phyloP scores from a whole-genome alignment of 2,797 vertebrate genomes.

The Chromis chromis region DNA sequence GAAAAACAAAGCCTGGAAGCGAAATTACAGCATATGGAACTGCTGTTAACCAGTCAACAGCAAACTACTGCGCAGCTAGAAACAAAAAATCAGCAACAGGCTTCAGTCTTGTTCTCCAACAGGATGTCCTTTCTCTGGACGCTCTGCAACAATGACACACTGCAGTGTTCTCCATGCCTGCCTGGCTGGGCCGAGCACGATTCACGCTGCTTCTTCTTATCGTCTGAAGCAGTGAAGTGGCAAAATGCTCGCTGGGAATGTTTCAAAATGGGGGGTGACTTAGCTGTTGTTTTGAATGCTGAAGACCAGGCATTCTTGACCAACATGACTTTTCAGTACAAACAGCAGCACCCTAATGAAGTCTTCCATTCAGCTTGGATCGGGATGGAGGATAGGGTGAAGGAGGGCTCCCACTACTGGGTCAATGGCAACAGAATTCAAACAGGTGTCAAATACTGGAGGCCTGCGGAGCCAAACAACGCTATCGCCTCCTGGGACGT shows the following conservation, averaged over 20 bases:
- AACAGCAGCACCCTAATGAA: not conserved
- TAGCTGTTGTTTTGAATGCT: slow-evolving; percentile 8
- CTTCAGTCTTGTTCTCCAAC: slow-evolving; percentile 23
- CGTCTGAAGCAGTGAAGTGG: not conserved
- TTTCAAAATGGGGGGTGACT: not conserved
- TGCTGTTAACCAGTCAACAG: not conserved
- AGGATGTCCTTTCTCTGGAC: slow-evolving; percentile 26
- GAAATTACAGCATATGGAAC: not conserved
- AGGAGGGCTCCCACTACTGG: not conserved
- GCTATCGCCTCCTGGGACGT: slow-evolving; percentile 7
- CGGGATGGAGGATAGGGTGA: slow-evolving; percentile 29
- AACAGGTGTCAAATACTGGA: not conserved
- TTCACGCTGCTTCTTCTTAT: slow-evolving; percentile 35
- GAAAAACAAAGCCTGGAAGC: not conserved
- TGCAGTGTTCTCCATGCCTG: slow-evolving; percentile 9
- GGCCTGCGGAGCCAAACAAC: not conserved
- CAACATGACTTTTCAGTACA: slow-evolving; percentile 12
- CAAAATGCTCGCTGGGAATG: slow-evolving; percentile 2
- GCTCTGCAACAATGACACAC: not conserved
- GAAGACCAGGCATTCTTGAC: slow-evolving; percentile 27
- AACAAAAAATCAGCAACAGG: slow-evolving; percentile 8
- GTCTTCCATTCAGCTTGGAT: slow-evolving; percentile 18
- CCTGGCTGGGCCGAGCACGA: slow-evolving; percentile 1
- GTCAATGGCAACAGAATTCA: not conserved
- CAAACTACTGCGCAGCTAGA: not conserved